A percentile compares a stretch with the other conserved stretches of the same genome.
Evolutionary conservation across 2,113 vertebrate species (phyloP).

Genomic region (Microcebus lehilahytsara): DNA sequence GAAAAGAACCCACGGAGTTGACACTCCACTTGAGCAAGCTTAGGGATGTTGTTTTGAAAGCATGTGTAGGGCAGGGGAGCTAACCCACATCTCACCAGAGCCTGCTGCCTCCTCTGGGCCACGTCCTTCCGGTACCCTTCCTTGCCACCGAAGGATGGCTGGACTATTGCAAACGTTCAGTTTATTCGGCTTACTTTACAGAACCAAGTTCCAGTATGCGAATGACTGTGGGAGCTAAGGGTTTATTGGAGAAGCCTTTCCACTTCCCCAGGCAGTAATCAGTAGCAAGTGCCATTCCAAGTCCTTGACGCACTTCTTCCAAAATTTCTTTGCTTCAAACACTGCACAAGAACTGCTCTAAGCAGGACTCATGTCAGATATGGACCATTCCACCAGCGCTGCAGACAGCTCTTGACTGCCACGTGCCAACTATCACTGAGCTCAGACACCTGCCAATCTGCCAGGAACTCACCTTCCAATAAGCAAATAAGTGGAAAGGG

Average conservation of each 20-base stretch:
- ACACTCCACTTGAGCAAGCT: neutral
- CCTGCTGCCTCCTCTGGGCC: too few species aligned
- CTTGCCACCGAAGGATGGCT: accelerated
- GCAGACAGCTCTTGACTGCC: too few species aligned
- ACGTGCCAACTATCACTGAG: too few species aligned
- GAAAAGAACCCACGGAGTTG: accelerated
- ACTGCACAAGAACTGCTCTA: neutral
- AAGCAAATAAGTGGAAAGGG: neutral
- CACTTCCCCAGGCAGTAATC: neutral
- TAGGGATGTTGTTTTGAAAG: neutral
- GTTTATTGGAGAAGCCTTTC: neutral
- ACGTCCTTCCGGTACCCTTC: neutral
- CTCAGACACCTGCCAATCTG: neutral
- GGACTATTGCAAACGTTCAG: neutral
- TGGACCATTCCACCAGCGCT: neutral
- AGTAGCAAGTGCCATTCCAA: neutral
- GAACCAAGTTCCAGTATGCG: neutral
- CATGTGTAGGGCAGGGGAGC: neutral
- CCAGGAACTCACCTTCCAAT: neutral
- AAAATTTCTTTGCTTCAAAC: neutral
- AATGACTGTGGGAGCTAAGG: too few species aligned
- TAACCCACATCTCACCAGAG: accelerated
- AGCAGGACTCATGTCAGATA: neutral
- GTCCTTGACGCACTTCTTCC: neutral
- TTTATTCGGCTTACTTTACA: neutral